Conservation (phyloP, 2,888 invertebrate species). For the Argyresthia goedartella region DNA sequence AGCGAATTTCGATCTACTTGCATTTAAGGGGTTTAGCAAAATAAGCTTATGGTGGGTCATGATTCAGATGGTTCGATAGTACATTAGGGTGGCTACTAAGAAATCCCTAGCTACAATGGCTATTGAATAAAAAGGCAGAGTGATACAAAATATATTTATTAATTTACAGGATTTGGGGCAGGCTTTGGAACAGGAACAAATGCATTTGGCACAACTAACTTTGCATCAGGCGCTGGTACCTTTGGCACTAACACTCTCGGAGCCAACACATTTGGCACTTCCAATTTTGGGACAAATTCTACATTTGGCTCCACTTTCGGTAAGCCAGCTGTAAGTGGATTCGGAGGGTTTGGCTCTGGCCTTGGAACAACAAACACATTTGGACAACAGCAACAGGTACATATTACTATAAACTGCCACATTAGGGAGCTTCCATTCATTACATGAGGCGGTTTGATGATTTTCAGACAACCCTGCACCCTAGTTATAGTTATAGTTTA, state of each 20-base stretch:
- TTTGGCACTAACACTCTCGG: constrained; percentile 22
- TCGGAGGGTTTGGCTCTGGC: constrained; percentile 40
- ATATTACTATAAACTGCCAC: too few relatives aligned
- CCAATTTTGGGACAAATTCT: constrained; percentile 9
- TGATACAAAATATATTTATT: too few relatives aligned
- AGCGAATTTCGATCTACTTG: too few relatives aligned
- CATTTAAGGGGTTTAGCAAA: too few relatives aligned
- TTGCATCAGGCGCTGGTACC: constrained; percentile 35
- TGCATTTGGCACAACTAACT: constrained; percentile 32
- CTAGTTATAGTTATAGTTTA: too few relatives aligned
- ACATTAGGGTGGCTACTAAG: too few relatives aligned
- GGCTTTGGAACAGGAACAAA: constrained; percentile 40
- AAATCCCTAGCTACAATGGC: too few relatives aligned
- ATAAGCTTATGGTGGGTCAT: too few relatives aligned
- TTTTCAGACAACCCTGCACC: neutral
- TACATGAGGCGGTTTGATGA: neutral
- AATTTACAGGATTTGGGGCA: constrained; percentile 38
- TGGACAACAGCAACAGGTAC: constrained; percentile 46
- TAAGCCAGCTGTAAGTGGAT: constrained; percentile 14
- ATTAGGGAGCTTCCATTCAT: too few relatives aligned
- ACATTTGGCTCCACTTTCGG: constrained; percentile 22
- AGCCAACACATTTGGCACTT: constrained; percentile 19
- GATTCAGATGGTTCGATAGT: too few relatives aligned
- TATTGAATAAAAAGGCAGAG: too few relatives aligned
- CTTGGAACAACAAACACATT: constrained; percentile 53